Evolutionary conservation across 1,140 invertebrate species (phyloP).

Genomic region (Zaprionus taronus): DNA sequence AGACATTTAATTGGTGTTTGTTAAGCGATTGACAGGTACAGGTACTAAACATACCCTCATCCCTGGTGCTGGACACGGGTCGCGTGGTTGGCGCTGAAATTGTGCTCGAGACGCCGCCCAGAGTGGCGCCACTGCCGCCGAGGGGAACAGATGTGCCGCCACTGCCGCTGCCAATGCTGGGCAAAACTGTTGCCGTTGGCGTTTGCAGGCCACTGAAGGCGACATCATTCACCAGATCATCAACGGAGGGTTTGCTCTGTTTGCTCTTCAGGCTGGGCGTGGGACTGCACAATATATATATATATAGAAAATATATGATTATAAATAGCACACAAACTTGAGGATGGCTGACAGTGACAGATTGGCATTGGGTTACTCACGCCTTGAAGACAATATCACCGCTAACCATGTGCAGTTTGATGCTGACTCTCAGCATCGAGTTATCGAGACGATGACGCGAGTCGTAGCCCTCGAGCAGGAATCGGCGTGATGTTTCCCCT

Average conservation of each 20-base stretch:
- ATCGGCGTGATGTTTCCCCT: slow-evolving; percentile 92
- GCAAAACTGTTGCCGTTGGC: slow-evolving; percentile 69
- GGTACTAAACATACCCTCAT: slow-evolving; percentile 86
- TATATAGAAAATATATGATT: background rate
- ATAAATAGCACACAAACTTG: slow-evolving; percentile 27
- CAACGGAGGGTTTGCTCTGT: slow-evolving; percentile 83
- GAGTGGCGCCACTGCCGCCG: slow-evolving; percentile 83
- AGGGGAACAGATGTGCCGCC: slow-evolving; percentile 69
- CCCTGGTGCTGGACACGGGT: slow-evolving; percentile 84
- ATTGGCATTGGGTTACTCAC: slow-evolving; percentile 87
- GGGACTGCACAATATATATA: slow-evolving; percentile 85
- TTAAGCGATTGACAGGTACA: background rate
- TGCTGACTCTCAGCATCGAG: slow-evolving; percentile 95
- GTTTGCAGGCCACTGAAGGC: slow-evolving; percentile 84
- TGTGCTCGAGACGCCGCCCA: slow-evolving; percentile 63
- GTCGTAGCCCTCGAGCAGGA: slow-evolving; percentile 97
- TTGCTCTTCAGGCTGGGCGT: slow-evolving; percentile 89
- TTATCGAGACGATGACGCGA: slow-evolving; percentile 96
- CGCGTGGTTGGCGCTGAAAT: slow-evolving; percentile 63
- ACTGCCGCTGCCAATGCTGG: slow-evolving; percentile 64
- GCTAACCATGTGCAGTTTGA: slow-evolving; percentile 96
- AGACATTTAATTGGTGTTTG: background rate
- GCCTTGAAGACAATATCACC: slow-evolving; percentile 99
- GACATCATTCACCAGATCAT: slow-evolving; percentile 69
- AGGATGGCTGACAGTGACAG: background rate